Evolutionary conservation across 2,888 invertebrate genomes (phyloP).

Genomic region (Adelphocoris suturalis): DNA sequence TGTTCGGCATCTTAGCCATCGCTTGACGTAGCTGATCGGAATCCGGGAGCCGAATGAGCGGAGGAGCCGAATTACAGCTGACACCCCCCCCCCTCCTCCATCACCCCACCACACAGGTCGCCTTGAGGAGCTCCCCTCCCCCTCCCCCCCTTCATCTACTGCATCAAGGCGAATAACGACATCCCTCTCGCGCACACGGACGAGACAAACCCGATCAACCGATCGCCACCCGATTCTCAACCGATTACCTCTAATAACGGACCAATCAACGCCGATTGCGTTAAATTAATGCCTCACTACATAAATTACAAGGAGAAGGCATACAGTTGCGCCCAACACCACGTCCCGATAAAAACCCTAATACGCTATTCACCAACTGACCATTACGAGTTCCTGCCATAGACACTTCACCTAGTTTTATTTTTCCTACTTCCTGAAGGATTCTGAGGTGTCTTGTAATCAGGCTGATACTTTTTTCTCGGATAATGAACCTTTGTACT

Average conservation of each 20-base stretch:
- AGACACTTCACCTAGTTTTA: no score
- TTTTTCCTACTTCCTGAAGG: no score
- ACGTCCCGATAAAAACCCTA: no score
- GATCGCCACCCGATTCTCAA: not conserved
- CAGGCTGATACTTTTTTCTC: no score
- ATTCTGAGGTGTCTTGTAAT: no score
- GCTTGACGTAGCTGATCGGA: not conserved
- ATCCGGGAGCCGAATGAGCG: constrained; percentile 11
- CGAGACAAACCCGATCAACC: not conserved
- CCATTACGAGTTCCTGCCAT: no score
- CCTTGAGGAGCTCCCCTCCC: not conserved
- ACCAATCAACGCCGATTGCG: constrained; percentile 16
- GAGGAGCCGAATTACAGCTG: not conserved
- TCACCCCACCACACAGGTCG: not conserved
- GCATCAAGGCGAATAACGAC: not conserved
- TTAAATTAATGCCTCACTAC: not conserved
- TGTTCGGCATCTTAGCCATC: no score
- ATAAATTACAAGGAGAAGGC: not conserved
- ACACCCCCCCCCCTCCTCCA: no score
- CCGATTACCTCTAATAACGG: constrained; percentile 27
- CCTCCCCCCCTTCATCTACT: not conserved
- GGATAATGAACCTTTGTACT: no score
- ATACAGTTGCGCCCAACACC: no score
- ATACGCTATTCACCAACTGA: no score
- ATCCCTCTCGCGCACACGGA: not conserved